Percentiles rank a stretch among this genome's conserved stretches.
Evolutionary conservation across 2,888 invertebrate genomes (phyloP).

Genomic region (Drosophila macrothrix): DNA sequence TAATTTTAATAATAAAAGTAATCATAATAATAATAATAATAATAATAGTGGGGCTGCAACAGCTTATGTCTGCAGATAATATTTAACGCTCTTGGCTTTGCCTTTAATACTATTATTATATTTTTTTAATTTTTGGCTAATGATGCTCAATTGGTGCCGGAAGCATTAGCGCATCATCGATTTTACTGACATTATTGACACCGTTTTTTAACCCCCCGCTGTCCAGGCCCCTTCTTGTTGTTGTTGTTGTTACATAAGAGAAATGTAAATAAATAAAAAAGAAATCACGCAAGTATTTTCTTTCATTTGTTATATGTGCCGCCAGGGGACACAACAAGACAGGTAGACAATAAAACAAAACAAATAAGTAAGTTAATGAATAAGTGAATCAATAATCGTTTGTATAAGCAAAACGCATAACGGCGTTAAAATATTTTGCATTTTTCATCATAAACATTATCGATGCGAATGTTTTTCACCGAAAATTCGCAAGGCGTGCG

Average conservation of each 20-base stretch:
- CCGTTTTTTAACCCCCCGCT: slow-evolving; percentile 49
- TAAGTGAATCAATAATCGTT: slow-evolving; percentile 57
- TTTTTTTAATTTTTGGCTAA: slow-evolving; percentile 57
- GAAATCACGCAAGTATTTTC: background rate
- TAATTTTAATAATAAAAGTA: background rate
- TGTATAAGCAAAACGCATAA: slow-evolving; percentile 53
- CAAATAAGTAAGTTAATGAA: slow-evolving; percentile 39
- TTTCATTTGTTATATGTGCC: background rate
- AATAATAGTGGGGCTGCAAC: background rate
- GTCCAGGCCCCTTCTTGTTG: background rate
- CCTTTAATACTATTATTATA: background rate
- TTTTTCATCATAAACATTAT: slow-evolving; percentile 9
- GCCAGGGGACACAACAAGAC: slow-evolving; percentile 26
- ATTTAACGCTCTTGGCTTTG: slow-evolving; percentile 11
- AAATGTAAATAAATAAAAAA: slow-evolving; percentile 47
- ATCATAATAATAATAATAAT: background rate
- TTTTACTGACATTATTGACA: slow-evolving; percentile 68
- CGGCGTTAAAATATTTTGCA: slow-evolving; percentile 48
- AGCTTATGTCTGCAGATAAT: slow-evolving; percentile 22
- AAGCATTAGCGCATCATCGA: slow-evolving; percentile 68
- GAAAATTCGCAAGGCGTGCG: slow-evolving; percentile 29
- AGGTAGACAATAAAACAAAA: background rate
- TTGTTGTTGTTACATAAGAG: slow-evolving; percentile 42
- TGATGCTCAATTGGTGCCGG: slow-evolving; percentile 75
- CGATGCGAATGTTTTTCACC: slow-evolving; percentile 12